A percentile compares a stretch with the other conserved stretches of the same genome.
Evolutionary conservation across 1,140 invertebrate genomes (phyloP).

Genomic region (Galleria mellonella): DNA sequence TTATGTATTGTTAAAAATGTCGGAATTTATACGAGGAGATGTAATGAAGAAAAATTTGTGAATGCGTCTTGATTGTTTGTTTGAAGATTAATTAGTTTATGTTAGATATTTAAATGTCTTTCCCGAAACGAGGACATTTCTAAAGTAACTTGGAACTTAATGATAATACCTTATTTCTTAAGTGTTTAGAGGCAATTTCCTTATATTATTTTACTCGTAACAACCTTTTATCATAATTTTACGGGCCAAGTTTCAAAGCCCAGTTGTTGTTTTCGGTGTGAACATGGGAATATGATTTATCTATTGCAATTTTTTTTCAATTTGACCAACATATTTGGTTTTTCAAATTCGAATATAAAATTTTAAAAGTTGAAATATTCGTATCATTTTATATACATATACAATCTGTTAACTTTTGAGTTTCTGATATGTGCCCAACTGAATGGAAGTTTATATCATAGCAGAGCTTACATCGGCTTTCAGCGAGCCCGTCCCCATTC

Average conservation of each 20-base stretch:
- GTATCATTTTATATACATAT: no score
- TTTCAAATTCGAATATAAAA: no score
- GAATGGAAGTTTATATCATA: conserved; percentile 69
- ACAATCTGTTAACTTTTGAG: conserved; percentile 19
- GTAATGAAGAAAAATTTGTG: conserved; percentile 38
- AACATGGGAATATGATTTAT: no score
- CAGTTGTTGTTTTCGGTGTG: no score
- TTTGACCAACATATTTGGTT: no score
- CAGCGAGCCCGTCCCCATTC: conserved; percentile 64
- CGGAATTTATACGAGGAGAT: conserved; percentile 32
- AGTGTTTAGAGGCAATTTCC: conserved; percentile 51
- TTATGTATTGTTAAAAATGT: conserved; percentile 49
- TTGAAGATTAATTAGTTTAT: conserved; percentile 40
- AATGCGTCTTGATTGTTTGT: conserved; percentile 38
- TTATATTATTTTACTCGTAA: conserved; percentile 57
- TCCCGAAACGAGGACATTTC: neutral
- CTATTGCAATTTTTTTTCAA: no score
- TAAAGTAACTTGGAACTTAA: conserved; percentile 1
- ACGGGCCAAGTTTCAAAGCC: conserved; percentile 50
- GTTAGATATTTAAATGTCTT: conserved; percentile 25
- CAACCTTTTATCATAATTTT: conserved; percentile 67
- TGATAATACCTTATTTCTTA: conserved; percentile 39
- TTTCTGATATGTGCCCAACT: conserved; percentile 46
- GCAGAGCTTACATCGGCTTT: conserved; percentile 64
- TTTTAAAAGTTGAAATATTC: no score